Base-by-base conservation (phyloP, 2,797 vertebrate species). In the Cyclopterus lumpus region DNA sequence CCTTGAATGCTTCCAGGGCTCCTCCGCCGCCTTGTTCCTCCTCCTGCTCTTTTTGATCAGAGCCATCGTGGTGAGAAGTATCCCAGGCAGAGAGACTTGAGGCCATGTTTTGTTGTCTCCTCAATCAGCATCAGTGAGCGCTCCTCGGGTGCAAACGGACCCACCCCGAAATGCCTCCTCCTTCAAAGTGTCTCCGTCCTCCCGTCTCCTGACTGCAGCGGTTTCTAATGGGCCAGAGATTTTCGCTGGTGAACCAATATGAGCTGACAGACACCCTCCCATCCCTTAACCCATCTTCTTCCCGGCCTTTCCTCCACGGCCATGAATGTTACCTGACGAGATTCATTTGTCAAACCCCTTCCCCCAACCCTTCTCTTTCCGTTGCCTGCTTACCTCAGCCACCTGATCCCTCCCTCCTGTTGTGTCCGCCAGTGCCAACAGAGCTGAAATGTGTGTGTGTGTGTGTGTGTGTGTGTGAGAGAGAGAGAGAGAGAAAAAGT, bases 281-380 rank as follows among this genome's bases (percentile, higher is more conserved):
- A 64, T 84, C 75, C 67, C 61, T 79, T 55, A 68, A 83, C 76
- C 71, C 49, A 40, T 44, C 68, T 60, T 74, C 79, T 63, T 61
- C 69, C 69, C 79, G 65, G 67, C 80, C 60, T 65, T 90, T 88
- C 79, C 48, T 79, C 84, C 65, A 84, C 84, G 80, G 92, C 87
- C 89, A 84, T 83, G 88, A 85, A 86, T 86, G 82, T 84, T 94
- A 92, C 88, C 89, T 93, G 91, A 94, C 88, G 46, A 71, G 86
- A 76, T 89, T 92, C 86, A 91, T 95, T 94, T 92, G 92, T 94
- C 92, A 94, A 78, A 76, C 68, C 55, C 67, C 54, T 26, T 10
- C 82, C 71, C 76, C 76, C 66, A 34, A 44, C 71, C 76, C 72
- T 71, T 77, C 71, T 65, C 76, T 67, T 73, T 77, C 65, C n/a